Conservation (phyloP, 2,888 invertebrate genomes). For the Chydorus sphaericus region DNA sequence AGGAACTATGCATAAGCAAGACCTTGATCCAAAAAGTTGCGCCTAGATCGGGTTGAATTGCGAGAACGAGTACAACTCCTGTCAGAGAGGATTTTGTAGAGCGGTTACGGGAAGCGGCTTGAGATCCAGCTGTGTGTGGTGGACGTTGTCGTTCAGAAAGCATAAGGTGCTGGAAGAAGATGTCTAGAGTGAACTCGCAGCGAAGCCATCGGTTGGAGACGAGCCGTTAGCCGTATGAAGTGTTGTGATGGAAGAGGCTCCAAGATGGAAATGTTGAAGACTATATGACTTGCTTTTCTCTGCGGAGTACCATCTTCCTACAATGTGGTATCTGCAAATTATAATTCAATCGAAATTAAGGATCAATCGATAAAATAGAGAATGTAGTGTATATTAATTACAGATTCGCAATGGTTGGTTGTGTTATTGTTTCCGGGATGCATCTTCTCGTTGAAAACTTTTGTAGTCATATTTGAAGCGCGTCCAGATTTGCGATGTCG, state of each 20-base stretch:
- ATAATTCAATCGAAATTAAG: too few species aligned
- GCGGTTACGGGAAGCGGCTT: slow-evolving; percentile 77
- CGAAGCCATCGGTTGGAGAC: slow-evolving; percentile 74
- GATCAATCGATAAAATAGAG: too few species aligned
- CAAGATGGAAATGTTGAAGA: slow-evolving; percentile 87
- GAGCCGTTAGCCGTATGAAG: slow-evolving; percentile 64
- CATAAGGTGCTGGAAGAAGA: slow-evolving; percentile 67
- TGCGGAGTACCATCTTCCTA: slow-evolving; percentile 57
- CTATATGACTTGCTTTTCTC: slow-evolving; percentile 65
- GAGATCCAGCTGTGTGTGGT: slow-evolving; percentile 80
- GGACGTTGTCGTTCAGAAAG: slow-evolving; percentile 83
- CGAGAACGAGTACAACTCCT: slow-evolving; percentile 71
- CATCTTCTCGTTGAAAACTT: too few species aligned
- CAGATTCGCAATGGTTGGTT: too few species aligned
- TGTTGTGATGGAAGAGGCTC: slow-evolving; percentile 87
- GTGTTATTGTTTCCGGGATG: too few species aligned
- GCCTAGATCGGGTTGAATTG: slow-evolving; percentile 99
- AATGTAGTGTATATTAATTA: too few species aligned
- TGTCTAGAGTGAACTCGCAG: slow-evolving; percentile 34
- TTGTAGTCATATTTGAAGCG: too few species aligned
- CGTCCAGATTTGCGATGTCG: too few species aligned
- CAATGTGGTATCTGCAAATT: too few species aligned
- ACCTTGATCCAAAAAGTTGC: too few species aligned
- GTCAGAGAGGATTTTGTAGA: slow-evolving; percentile 57
- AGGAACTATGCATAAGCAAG: too few species aligned